Percentiles rank a stretch among this genome's conserved stretches.
Conservation (phyloP, 2,113 vertebrate species). For the Mirounga angustirostris region DNA sequence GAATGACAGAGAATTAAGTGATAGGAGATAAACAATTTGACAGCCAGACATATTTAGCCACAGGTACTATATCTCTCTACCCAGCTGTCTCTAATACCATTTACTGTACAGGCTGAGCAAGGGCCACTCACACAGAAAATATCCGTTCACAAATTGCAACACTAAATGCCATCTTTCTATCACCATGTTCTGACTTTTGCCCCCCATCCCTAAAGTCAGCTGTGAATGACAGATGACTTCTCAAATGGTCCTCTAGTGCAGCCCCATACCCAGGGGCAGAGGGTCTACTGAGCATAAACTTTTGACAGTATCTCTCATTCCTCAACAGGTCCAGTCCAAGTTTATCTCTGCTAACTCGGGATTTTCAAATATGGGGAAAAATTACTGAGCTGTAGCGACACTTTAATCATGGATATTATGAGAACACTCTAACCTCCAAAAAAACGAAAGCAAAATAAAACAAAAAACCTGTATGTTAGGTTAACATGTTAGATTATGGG, state of each 20-base stretch:
- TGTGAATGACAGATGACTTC: not conserved
- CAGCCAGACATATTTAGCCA: not conserved
- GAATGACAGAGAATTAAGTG: not conserved
- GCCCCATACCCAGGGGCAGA: not conserved
- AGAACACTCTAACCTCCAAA: conserved; percentile 5
- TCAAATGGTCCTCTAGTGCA: not conserved
- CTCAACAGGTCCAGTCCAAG: not conserved
- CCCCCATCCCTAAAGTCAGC: not conserved
- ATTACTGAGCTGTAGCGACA: not conserved
- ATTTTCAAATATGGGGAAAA: not conserved
- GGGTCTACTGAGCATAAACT: not conserved
- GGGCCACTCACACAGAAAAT: not conserved
- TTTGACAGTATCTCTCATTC: not conserved
- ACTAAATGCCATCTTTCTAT: not conserved
- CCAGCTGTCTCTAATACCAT: not conserved
- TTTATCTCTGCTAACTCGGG: not conserved
- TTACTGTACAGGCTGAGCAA: not conserved
- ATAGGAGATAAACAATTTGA: not conserved
- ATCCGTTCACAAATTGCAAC: not conserved
- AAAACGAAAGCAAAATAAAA: not conserved
- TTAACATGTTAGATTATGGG: not conserved
- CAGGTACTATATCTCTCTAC: not conserved
- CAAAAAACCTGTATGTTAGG: not conserved
- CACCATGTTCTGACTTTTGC: not conserved
- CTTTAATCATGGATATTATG: not conserved